Evolutionary conservation across 1,140 invertebrate species (phyloP).

Genomic region (Protaetia brevitarsis): DNA sequence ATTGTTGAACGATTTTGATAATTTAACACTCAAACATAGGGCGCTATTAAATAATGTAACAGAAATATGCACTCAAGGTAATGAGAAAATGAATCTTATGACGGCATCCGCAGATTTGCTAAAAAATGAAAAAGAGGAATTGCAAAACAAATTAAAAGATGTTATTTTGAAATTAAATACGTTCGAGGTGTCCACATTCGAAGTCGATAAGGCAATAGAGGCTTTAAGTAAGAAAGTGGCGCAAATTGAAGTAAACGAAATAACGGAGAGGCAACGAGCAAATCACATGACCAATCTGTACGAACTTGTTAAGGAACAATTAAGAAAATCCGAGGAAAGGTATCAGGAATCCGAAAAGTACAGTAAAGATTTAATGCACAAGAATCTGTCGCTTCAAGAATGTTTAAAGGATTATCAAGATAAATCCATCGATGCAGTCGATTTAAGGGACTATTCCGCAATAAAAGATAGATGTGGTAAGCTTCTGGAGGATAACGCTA

Average conservation of each 20-base stretch:
- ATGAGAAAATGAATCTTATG: constrained; percentile 33
- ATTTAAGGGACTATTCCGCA: constrained; percentile 32
- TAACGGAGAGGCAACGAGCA: constrained; percentile 48
- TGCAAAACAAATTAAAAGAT: constrained; percentile 33
- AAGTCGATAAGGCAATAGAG: constrained; percentile 27
- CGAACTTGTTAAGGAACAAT: constrained; percentile 49
- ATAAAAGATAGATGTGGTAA: constrained; percentile 32
- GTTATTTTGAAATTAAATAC: constrained; percentile 27
- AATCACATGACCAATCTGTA: constrained; percentile 48
- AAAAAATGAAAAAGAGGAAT: constrained; percentile 42
- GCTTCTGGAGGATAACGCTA: constrained; percentile 32
- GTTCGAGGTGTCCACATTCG: background rate
- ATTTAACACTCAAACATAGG: constrained; percentile 45
- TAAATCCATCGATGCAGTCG: constrained; percentile 33
- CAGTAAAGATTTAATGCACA: constrained; percentile 48
- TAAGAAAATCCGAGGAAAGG: constrained; percentile 47
- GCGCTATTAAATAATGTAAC: constrained; percentile 40
- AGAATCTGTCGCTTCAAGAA: constrained; percentile 48
- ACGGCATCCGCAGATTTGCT: constrained; percentile 37
- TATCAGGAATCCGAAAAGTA: constrained; percentile 42
- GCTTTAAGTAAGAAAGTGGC: constrained; percentile 36
- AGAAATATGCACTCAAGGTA: constrained; percentile 30
- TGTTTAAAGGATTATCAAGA: constrained; percentile 44
- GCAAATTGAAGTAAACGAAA: constrained; percentile 39
- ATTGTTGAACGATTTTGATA: constrained; percentile 46